Conservation (phyloP, 2,113 vertebrate genomes). For the Limnothrissa miodon region DNA sequence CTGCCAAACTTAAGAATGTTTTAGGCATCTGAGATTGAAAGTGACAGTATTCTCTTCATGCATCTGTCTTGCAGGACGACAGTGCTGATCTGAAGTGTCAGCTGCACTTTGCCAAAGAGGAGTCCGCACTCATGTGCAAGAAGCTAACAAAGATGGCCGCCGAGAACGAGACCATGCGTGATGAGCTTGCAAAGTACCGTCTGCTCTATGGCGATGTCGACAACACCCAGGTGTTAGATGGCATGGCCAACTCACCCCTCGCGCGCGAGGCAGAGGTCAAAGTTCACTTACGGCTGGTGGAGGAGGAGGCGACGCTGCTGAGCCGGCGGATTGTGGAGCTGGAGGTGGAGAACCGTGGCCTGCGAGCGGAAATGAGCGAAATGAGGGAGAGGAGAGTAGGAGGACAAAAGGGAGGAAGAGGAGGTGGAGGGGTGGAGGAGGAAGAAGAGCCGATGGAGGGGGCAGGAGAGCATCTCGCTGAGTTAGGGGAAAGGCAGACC, state of each 20-base stretch:
- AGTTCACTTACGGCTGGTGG: constrained; percentile 90
- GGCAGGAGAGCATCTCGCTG: constrained; percentile 40
- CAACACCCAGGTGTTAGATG: constrained; percentile 69
- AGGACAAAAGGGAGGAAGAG: constrained; percentile 59
- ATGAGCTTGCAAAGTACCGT: constrained; percentile 86
- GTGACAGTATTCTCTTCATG: neutral
- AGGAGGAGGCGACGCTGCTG: constrained; percentile 94
- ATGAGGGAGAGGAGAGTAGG: constrained; percentile 75
- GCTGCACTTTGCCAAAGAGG: constrained; percentile 96
- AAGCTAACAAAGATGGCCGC: constrained; percentile 92
- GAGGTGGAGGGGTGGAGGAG: constrained; percentile 68
- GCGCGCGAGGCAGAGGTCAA: constrained; percentile 87
- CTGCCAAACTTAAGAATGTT: no score
- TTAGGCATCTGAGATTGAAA: neutral
- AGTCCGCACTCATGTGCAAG: constrained; percentile 95
- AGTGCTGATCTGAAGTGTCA: constrained; percentile 91
- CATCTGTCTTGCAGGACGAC: constrained; percentile 79
- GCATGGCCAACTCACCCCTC: constrained; percentile 69
- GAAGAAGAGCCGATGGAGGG: constrained; percentile 71
- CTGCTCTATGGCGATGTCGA: constrained; percentile 85
- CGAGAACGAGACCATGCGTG: constrained; percentile 87
- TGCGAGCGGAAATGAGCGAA: constrained; percentile 89
- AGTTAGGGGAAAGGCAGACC: constrained; percentile 11
- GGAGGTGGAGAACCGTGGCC: constrained; percentile 93
- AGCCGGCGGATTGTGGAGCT: constrained; percentile 94